Evolutionary conservation across 2,888 invertebrate species (phyloP).

Genomic region (Listrodromus nycthemerus): DNA sequence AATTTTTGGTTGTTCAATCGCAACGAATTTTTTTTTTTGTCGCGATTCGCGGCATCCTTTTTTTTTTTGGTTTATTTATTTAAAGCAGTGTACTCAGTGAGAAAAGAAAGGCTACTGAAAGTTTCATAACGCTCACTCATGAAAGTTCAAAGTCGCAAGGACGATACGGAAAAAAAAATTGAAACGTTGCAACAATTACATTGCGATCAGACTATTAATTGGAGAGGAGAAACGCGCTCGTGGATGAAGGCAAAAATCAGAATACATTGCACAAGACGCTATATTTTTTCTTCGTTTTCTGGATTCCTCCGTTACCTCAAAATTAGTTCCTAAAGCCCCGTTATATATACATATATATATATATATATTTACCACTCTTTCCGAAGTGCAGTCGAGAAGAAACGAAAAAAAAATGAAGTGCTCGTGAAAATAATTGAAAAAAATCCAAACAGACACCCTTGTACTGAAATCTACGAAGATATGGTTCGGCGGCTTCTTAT

Average conservation of each 20-base stretch:
- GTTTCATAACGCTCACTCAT: no score
- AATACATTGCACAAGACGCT: neutral
- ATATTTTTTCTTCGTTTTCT: neutral
- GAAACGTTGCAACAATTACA: neutral
- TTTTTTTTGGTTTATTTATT: neutral
- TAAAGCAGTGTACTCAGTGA: neutral
- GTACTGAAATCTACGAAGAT: neutral
- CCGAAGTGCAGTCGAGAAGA: neutral
- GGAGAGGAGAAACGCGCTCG: neutral
- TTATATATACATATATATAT: no score
- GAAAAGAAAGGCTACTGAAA: no score
- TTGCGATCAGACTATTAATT: neutral
- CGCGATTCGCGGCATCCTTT: neutral
- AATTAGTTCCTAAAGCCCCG: no score
- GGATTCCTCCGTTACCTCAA: no score
- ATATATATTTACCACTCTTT: no score
- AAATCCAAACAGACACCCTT: neutral
- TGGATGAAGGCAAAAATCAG: neutral
- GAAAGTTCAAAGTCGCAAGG: no score
- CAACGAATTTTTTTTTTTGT: neutral
- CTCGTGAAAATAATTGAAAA: neutral
- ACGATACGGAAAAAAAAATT: neutral
- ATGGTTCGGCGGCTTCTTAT: conserved; percentile 66
- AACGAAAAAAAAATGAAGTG: neutral
- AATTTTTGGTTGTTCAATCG: neutral